phyloP scores from a whole-genome alignment of 2,797 vertebrate genomes.

The Cebuella pygmaea region DNA sequence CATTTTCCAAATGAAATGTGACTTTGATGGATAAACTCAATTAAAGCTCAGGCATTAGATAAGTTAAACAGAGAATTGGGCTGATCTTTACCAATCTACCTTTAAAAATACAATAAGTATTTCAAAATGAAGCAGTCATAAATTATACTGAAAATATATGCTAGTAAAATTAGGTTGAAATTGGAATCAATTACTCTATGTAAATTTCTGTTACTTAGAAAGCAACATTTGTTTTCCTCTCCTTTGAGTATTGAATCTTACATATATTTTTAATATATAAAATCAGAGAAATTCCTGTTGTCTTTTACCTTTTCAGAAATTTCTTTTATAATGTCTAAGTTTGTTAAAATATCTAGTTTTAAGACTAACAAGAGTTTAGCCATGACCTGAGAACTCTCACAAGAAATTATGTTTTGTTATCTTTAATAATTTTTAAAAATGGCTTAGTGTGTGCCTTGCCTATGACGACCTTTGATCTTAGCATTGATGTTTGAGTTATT shows the following conservation, averaged over 20 bases:
- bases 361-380: not conserved
- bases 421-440: slow-evolving; percentile 7
- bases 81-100: slow-evolving; percentile 83
- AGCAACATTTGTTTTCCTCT: slow-evolving; percentile 49
- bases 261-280: slow-evolving; percentile 52
- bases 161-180: slow-evolving; percentile 76
- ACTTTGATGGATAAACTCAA: slow-evolving; percentile 87
- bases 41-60: slow-evolving; percentile 83
- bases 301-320: not conserved
- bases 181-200: slow-evolving; percentile 74
- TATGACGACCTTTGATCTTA: not conserved
- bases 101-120: slow-evolving; percentile 84
- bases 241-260: slow-evolving; percentile 34
- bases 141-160: slow-evolving; percentile 77
- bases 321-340: not conserved
- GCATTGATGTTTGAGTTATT: not conserved
- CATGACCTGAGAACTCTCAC: not conserved
- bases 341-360: not conserved
- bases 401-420: not conserved
- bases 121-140: slow-evolving; percentile 81
- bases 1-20: slow-evolving; percentile 80
- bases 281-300: not conserved
- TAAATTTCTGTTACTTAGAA: slow-evolving; percentile 72
- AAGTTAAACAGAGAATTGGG: slow-evolving; percentile 82
- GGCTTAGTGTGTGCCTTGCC: not conserved